phyloP scores from a whole-genome alignment of 2,113 vertebrate genomes.

The Guaruba guarouba region DNA sequence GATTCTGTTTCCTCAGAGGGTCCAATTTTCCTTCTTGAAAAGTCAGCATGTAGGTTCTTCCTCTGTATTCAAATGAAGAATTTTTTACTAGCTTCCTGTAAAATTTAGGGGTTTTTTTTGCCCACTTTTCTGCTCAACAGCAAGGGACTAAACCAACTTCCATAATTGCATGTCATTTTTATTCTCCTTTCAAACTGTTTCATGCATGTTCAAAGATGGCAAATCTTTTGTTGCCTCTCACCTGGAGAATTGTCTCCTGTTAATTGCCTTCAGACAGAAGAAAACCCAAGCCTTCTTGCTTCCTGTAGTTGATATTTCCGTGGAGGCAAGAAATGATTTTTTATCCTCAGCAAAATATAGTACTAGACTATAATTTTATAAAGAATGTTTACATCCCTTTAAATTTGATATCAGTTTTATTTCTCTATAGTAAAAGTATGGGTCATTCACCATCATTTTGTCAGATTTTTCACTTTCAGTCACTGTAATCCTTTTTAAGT shows the following conservation, averaged over 20 bases:
- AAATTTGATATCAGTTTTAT: background rate
- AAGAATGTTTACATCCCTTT: background rate
- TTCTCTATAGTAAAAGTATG: background rate
- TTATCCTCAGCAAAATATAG: background rate
- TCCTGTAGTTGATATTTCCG: background rate
- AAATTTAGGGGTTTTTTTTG: background rate
- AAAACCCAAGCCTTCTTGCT: background rate
- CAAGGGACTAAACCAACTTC: background rate
- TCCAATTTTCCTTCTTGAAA: background rate
- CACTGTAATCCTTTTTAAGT: background rate
- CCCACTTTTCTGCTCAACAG: background rate
- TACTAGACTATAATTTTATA: background rate
- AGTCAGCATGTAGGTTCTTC: background rate
- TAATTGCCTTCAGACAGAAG: background rate
- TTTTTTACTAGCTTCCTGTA: background rate
- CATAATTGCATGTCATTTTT: background rate
- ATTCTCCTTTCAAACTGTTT: background rate
- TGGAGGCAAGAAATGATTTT: background rate
- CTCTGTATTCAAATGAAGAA: background rate
- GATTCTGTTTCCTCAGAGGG: background rate
- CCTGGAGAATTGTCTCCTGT: background rate
- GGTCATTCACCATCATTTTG: background rate
- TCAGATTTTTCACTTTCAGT: background rate
- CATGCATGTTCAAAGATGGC: background rate
- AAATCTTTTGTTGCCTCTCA: background rate